Evolutionary conservation across 2,888 invertebrate species (phyloP).

Genomic region (Helobdella robusta): DNA sequence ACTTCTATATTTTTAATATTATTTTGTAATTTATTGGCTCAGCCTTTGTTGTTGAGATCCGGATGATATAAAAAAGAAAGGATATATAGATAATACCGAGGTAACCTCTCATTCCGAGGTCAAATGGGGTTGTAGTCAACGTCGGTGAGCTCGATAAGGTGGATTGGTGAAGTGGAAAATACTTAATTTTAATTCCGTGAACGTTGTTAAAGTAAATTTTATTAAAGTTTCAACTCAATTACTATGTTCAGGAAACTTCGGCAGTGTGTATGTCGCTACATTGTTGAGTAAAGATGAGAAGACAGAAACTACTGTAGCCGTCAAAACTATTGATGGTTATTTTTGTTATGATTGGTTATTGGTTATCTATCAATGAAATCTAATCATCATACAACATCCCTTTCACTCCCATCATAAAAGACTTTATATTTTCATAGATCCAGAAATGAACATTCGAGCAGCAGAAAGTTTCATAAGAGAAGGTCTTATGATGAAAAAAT

Average conservation of each 20-base stretch:
- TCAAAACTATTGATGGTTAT: conserved; percentile 46
- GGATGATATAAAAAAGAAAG: too few species aligned
- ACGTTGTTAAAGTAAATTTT: not conserved
- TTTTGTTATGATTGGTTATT: not conserved
- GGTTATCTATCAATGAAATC: not conserved
- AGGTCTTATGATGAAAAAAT: conserved; percentile 54
- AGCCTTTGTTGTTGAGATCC: too few species aligned
- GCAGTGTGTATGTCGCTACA: conserved; percentile 43
- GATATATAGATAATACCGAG: too few species aligned
- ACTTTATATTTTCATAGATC: conserved; percentile 34
- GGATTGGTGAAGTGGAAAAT: not conserved
- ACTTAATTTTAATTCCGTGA: not conserved
- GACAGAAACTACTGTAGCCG: conserved; percentile 42
- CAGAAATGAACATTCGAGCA: conserved; percentile 38
- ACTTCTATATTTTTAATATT: too few species aligned
- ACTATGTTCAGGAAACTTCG: conserved; percentile 44
- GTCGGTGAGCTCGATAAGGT: too few species aligned
- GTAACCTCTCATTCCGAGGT: too few species aligned
- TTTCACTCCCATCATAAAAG: too few species aligned
- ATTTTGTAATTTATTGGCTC: too few species aligned
- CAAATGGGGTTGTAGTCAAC: too few species aligned
- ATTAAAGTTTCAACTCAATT: not conserved
- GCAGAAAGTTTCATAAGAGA: conserved; percentile 50
- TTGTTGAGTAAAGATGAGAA: conserved; percentile 39
- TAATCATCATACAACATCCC: too few species aligned